Conservation (phyloP, 2,113 vertebrate species). For the Myxocyprinus asiaticus region DNA sequence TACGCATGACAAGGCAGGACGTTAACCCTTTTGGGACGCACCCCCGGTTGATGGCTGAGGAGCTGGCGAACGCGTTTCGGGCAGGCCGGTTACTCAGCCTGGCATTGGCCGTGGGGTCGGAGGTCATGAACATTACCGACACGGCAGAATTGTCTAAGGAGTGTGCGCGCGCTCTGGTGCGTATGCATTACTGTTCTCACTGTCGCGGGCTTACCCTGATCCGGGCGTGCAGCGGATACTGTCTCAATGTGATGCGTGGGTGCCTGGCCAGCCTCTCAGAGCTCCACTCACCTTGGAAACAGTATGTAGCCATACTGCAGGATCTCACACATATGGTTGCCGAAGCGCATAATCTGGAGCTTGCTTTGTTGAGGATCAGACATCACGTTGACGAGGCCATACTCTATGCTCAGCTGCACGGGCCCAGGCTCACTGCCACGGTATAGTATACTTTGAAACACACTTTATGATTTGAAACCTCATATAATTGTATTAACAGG, state of each 20-base stretch:
- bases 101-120: slow-evolving; percentile 78
- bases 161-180: slow-evolving; percentile 79
- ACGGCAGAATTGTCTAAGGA: slow-evolving; percentile 76
- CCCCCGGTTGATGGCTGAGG: slow-evolving; percentile 73
- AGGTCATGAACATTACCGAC: slow-evolving; percentile 83
- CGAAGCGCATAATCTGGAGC: slow-evolving; percentile 81
- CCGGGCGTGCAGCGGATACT: slow-evolving; percentile 84
- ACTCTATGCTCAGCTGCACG: slow-evolving; percentile 79
- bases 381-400: slow-evolving; percentile 81
- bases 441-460: slow-evolving; percentile 72
- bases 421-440: slow-evolving; percentile 79
- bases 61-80: slow-evolving; percentile 76
- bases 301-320: slow-evolving; percentile 78
- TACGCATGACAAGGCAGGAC: slow-evolving; percentile 84
- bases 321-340: slow-evolving; percentile 79
- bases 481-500: no score
- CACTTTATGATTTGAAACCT: no score
- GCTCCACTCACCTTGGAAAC: slow-evolving; percentile 83
- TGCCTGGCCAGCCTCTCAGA: slow-evolving; percentile 85
- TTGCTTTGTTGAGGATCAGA: slow-evolving; percentile 74
- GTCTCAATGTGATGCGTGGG: slow-evolving; percentile 89
- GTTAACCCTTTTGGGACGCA: slow-evolving; percentile 85
- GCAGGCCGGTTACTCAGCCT: slow-evolving; percentile 78
- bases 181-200: slow-evolving; percentile 90
- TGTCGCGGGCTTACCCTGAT: slow-evolving; percentile 89